Evolutionary conservation across 2,113 vertebrate genomes (phyloP).

Genomic region (Chitala chitala): DNA sequence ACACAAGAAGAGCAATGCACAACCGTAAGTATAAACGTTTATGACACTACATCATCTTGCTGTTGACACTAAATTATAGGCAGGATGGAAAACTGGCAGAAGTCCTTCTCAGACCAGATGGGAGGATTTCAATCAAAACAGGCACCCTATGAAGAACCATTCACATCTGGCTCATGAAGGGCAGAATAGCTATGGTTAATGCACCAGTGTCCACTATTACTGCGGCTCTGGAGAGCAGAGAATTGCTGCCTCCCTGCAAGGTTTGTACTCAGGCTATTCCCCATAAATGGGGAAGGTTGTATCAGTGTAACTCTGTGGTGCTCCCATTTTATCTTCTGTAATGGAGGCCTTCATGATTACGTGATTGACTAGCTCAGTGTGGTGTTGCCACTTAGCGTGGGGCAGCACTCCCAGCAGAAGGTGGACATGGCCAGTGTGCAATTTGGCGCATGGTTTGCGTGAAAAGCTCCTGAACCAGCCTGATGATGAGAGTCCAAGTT

Average conservation of each 20-base stretch:
- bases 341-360: not conserved
- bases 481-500: too few species aligned
- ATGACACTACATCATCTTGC: not conserved
- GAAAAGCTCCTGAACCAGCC: not conserved
- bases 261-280: not conserved
- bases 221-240: not conserved
- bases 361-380: not conserved
- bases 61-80: not conserved
- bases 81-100: not conserved
- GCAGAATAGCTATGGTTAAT: not conserved
- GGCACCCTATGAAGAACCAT: not conserved
- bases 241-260: not conserved
- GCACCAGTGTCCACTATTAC: not conserved
- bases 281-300: not conserved
- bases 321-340: not conserved
- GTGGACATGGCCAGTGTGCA: not conserved
- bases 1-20: not conserved
- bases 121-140: not conserved
- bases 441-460: not conserved
- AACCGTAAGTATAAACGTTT: not conserved
- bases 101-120: too few species aligned
- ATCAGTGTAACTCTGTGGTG: not conserved
- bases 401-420: not conserved
- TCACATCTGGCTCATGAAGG: not conserved
- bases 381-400: not conserved